Evolutionary conservation across 2,113 vertebrate species (phyloP).

Genomic region (Castor canadensis): DNA sequence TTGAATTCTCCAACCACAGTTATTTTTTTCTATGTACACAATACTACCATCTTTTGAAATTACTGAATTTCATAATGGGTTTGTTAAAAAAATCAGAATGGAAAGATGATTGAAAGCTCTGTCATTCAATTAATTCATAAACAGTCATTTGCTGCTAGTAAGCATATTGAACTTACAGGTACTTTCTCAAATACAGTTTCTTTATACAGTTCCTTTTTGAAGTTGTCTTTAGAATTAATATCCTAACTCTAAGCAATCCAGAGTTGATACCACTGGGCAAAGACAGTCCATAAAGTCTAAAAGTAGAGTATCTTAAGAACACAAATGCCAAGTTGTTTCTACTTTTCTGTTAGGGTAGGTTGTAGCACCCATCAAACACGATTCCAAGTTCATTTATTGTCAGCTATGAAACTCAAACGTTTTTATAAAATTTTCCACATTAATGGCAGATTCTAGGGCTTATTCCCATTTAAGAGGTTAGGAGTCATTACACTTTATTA

Average conservation of each 20-base stretch:
- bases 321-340: background rate
- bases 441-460: slow-evolving; percentile 62
- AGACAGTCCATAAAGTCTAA: background rate
- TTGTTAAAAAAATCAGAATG: background rate
- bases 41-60: background rate
- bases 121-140: background rate
- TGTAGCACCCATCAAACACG: background rate
- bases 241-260: background rate
- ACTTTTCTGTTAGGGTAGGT: background rate
- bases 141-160: background rate
- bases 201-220: background rate
- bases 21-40: background rate
- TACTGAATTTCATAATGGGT: background rate
- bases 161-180: background rate
- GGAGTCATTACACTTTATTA: slow-evolving; percentile 73
- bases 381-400: background rate
- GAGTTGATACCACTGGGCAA: background rate
- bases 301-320: background rate
- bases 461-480: slow-evolving; percentile 63
- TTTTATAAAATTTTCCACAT: slow-evolving; percentile 59
- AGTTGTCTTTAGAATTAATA: slow-evolving; percentile 3
- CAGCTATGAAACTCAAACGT: background rate
- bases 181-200: background rate
- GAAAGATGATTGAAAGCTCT: background rate
- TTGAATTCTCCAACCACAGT: background rate